Evolutionary conservation across 2,797 vertebrate genomes (phyloP).

Genomic region (Rhynchonycteris naso): DNA sequence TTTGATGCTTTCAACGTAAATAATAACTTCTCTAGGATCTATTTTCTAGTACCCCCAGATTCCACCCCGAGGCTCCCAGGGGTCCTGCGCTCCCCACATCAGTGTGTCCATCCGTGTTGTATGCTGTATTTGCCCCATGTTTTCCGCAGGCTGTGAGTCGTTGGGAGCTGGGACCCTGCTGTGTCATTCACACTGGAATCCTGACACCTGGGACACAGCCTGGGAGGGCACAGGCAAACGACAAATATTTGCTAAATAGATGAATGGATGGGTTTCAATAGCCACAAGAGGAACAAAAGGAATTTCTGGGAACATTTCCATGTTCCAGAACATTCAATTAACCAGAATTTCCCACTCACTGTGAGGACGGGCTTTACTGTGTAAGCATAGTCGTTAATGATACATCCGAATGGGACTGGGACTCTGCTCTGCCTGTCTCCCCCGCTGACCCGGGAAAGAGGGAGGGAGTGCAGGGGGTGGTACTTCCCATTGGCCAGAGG

Average conservation of each 20-base stretch:
- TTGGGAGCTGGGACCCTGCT: neutral
- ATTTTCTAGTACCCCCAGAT: neutral
- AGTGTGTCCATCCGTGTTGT: accelerated
- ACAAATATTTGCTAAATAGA: slow-evolving; percentile 47
- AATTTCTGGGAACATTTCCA: slow-evolving; percentile 66
- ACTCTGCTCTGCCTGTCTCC: neutral
- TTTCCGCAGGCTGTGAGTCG: neutral
- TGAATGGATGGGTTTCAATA: neutral
- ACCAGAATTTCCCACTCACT: slow-evolving; percentile 16
- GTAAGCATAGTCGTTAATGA: neutral
- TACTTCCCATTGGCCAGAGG: neutral
- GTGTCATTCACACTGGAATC: neutral
- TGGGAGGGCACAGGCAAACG: neutral
- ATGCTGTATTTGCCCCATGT: accelerated
- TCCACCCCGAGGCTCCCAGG: neutral
- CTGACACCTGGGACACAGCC: slow-evolving; percentile 33
- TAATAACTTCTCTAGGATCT: neutral
- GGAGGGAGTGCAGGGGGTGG: too few species aligned
- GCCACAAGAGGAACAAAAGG: slow-evolving; percentile 24
- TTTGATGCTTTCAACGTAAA: neutral
- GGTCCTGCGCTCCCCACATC: neutral
- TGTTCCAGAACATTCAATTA: slow-evolving; percentile 62
- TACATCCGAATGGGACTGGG: neutral
- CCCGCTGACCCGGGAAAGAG: neutral
- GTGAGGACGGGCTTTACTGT: neutral